phyloP scores from a whole-genome alignment of 2,113 vertebrate species.

The Azemiops feae region DNA sequence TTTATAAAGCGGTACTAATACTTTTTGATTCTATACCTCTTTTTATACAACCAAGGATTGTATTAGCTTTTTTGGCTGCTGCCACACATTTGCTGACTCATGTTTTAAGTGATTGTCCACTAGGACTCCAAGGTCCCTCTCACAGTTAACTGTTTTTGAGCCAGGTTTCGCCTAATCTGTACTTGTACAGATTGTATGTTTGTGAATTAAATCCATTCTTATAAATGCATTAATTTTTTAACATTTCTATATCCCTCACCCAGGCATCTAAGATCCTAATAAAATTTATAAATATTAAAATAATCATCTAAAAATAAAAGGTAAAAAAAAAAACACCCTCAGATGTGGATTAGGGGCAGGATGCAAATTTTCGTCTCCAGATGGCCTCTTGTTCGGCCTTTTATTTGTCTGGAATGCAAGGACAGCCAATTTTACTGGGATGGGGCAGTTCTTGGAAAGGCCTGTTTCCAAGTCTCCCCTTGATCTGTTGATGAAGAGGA shows the following conservation, averaged over 20 bases:
- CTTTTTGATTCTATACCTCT: too few species aligned
- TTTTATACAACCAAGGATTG: too few species aligned
- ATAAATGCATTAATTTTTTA: not conserved
- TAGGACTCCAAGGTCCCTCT: too few species aligned
- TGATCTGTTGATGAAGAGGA: not conserved
- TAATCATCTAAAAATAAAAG: not conserved
- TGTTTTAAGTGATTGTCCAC: too few species aligned
- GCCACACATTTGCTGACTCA: too few species aligned
- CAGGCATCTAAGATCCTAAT: not conserved
- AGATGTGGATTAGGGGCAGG: not conserved
- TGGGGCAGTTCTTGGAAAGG: not conserved
- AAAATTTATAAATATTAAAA: not conserved
- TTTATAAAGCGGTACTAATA: too few species aligned
- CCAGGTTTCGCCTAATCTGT: too few species aligned
- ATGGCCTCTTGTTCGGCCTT: not conserved
- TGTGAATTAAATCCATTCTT: not conserved
- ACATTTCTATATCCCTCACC: not conserved
- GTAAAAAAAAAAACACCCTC: not conserved
- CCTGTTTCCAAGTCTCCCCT: not conserved
- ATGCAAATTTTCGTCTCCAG: not conserved
- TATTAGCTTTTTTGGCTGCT: too few species aligned
- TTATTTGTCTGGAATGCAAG: not conserved
- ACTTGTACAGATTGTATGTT: not conserved
- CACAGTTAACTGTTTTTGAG: too few species aligned
- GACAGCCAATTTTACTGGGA: not conserved